Conservation (phyloP, 1,140 invertebrate species). For the Parapsyche elsis region DNA sequence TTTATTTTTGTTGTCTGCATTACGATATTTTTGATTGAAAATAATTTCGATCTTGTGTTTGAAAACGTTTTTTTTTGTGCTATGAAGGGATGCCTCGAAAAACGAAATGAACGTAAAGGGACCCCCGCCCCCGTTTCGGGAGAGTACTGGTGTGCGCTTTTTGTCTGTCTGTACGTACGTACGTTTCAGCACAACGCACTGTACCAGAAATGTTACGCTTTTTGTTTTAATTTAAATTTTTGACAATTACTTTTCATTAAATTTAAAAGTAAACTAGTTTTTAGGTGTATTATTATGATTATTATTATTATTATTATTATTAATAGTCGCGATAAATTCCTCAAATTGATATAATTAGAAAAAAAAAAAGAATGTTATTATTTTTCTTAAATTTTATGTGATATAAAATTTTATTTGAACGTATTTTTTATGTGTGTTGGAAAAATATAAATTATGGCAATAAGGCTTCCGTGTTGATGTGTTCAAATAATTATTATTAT, state of each 20-base stretch:
- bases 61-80: neutral
- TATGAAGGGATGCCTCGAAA: conserved; percentile 41
- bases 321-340: conserved; percentile 24
- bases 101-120: neutral
- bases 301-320: neutral
- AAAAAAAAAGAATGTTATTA: conserved; percentile 67
- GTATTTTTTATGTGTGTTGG: conserved; percentile 32
- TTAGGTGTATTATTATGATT: conserved; percentile 13
- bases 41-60: neutral
- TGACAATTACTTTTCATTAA: neutral
- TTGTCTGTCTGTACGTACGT: neutral
- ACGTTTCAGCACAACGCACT: neutral
- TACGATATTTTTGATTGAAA: neutral
- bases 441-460: conserved; percentile 43
- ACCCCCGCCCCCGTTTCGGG: neutral
- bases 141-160: neutral
- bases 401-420: conserved; percentile 34
- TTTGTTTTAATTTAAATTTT: conserved; percentile 17
- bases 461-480: conserved; percentile 51
- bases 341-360: conserved; percentile 55
- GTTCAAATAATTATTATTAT: conserved; percentile 48
- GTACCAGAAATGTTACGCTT: conserved; percentile 32
- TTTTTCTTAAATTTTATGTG: conserved; percentile 52
- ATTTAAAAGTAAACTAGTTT: neutral
- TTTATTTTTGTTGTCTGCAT: neutral